Percentiles rank a stretch among this genome's conserved stretches.
Evolutionary conservation across 2,797 vertebrate species (phyloP).

Genomic region (Rhabdomys pumilio): DNA sequence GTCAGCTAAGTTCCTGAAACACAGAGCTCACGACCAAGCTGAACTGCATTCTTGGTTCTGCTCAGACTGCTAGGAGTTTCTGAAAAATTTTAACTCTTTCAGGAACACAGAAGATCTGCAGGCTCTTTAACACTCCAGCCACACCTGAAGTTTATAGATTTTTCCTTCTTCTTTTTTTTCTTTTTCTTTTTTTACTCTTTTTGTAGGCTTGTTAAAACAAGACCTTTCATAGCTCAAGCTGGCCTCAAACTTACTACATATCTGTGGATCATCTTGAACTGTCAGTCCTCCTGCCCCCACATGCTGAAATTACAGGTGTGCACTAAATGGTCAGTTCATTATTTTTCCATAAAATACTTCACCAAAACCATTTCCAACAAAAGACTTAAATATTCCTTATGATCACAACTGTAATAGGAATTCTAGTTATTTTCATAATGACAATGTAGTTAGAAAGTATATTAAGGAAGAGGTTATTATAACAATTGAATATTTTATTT

Average conservation of each 20-base stretch:
- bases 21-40: too few species aligned
- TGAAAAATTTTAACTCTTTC: too few species aligned
- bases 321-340: background rate
- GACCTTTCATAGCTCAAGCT: background rate
- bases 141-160: background rate
- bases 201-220: background rate
- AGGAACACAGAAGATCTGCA: too few species aligned
- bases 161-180: background rate
- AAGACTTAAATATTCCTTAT: background rate
- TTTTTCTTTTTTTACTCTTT: too few species aligned
- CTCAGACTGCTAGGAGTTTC: too few species aligned
- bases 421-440: background rate
- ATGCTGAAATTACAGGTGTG: background rate
- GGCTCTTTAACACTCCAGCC: background rate
- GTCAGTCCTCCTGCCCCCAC: background rate
- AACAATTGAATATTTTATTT: constrained; percentile 33
- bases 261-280: background rate
- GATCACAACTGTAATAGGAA: background rate
- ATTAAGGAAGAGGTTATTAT: background rate
- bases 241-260: background rate
- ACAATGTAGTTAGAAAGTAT: background rate
- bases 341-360: background rate
- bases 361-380: background rate
- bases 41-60: too few species aligned
- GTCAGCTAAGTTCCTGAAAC: too few species aligned